Percentiles rank a stretch among this genome's conserved stretches.
Evolutionary conservation across 2,888 invertebrate genomes (phyloP).

Genomic region (Electrophaes corylata): DNA sequence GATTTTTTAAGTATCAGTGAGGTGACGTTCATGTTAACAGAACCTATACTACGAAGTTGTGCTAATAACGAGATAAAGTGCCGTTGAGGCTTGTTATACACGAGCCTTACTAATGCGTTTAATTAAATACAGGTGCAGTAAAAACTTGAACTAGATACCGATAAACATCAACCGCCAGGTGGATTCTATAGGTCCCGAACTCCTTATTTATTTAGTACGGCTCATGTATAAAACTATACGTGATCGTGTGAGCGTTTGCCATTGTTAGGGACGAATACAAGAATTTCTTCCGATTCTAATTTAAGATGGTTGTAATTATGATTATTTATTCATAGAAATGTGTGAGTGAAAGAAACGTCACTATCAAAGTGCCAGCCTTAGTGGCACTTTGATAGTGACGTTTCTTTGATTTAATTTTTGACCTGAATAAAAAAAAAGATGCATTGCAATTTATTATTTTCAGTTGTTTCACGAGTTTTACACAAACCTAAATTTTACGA

Average conservation of each 20-base stretch:
- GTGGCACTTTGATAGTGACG: no score
- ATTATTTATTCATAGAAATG: no score
- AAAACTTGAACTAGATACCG: constrained; percentile 1
- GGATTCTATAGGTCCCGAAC: neutral
- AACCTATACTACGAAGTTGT: constrained; percentile 42
- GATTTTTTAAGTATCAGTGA: constrained; percentile 33
- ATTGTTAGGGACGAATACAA: constrained; percentile 20
- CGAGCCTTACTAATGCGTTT: constrained; percentile 18
- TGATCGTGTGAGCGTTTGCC: constrained; percentile 20
- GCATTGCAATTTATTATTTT: no score
- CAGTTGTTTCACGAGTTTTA: neutral
- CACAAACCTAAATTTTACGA: neutral
- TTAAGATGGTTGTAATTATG: neutral
- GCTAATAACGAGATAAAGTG: constrained; percentile 35
- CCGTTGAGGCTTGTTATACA: constrained; percentile 17
- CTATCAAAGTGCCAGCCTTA: no score
- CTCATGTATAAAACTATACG: constrained; percentile 22
- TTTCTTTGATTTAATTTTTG: no score
- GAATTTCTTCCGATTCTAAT: constrained; percentile 3
- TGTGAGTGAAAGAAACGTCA: no score
- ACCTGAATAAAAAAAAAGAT: no score
- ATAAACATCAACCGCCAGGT: neutral
- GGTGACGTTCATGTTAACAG: constrained; percentile 45
- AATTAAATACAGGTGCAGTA: neutral
- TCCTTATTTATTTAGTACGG: constrained; percentile 1